phyloP scores from a whole-genome alignment of 2,888 invertebrate genomes.

The Chorisops tibialis region DNA sequence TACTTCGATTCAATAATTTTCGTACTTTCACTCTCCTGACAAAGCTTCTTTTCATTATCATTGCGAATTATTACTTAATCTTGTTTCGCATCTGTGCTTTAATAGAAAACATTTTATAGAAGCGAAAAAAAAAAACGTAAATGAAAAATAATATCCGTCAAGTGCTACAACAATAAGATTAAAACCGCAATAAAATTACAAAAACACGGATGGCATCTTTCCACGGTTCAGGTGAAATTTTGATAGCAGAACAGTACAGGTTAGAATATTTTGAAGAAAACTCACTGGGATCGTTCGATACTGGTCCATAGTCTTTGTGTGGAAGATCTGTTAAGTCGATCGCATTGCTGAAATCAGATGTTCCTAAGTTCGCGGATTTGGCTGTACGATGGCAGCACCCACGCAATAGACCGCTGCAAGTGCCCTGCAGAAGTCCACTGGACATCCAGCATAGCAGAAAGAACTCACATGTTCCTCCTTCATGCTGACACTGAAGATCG shows the following conservation, averaged over 20 bases:
- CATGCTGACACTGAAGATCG: conserved; percentile 52
- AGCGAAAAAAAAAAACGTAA: no score
- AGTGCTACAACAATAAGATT: neutral
- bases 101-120: no score
- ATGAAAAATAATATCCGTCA: no score
- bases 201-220: no score
- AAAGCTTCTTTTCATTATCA: neutral
- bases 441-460: conserved; percentile 90
- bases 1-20: neutral
- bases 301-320: conserved; percentile 65
- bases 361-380: conserved; percentile 63
- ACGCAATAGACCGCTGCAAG: conserved; percentile 76
- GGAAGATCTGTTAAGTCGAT: conserved; percentile 59
- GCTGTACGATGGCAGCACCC: conserved; percentile 83
- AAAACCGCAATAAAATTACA: neutral
- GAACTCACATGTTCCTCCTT: conserved; percentile 81
- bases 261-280: conserved; percentile 37
- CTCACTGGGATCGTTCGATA: conserved; percentile 77
- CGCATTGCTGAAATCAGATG: conserved; percentile 64
- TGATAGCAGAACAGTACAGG: neutral
- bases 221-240: neutral
- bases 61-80: no score
- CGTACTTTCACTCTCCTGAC: neutral
- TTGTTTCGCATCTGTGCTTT: no score
- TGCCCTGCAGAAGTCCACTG: conserved; percentile 79